Evolutionary conservation across 2,113 vertebrate genomes (phyloP), one percentile per base, ranked within the genome.

Genomic region (Istiophorus platypterus): DNA sequence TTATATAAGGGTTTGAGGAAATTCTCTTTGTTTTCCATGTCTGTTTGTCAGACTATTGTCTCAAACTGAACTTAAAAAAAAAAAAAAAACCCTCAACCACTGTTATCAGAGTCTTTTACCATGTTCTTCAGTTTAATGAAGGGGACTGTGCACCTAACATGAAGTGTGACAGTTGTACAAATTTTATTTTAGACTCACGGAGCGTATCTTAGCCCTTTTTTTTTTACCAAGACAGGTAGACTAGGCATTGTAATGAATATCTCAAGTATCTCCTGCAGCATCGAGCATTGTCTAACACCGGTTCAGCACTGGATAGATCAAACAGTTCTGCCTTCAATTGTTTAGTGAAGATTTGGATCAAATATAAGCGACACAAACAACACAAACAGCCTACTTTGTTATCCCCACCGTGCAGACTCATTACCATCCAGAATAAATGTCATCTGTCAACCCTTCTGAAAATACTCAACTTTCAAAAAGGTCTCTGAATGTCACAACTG

Each of bases 361-460:
- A 22, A 85, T 83, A 62, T 56, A 67, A 42, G 49, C 22, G 65
- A 83, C 75, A 81, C 45, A 66, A 62, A 82, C 78, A 76, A 81
- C 26, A 59, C 47, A 72, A 69, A 52, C 72, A 65, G 45, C 9
- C 0, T 1, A 24, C 51, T 24, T 54, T 31, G 67, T 72, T 78
- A 70, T 80, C 45, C 27, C 41, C 8, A 2, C 71, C 27, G 18
- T 13, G 72, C 72, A 22, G 57, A 29, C 83, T 90, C 77, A 90
- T 89, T 87, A 85, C 20, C 81, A 88, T 70, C 3, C 2, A 69
- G n/a, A 76, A 85, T 85, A 89, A 92, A 93, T 93, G 89, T 90
- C 88, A 88, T 37, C 85, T 51, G 85, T 80, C 80, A 68, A 78
- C 57, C 71, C 37, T 47, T 85, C 61, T 78, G 68, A 87, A 86